Evolutionary conservation across 2,797 vertebrate species (phyloP), one percentile per base, ranked within the genome.

Genomic region (Buphagus erythrorhynchus): DNA sequence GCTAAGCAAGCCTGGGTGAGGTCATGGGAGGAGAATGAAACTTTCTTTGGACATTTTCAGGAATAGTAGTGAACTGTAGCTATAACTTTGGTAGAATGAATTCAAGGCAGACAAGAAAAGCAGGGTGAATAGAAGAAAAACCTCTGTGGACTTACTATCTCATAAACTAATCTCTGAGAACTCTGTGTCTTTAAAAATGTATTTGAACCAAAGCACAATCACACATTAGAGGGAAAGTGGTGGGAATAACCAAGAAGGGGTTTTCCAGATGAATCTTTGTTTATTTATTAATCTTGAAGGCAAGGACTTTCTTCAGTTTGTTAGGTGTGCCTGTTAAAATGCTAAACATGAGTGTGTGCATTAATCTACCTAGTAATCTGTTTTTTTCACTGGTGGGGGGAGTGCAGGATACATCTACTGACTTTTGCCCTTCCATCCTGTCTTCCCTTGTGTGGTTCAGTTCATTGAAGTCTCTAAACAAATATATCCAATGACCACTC

Each of bases 31-130:
- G 43, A 86, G 55, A 94, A 63, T 9, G 40, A 68, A 91, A 75
- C n/a, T 95, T 36, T 45, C 16, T 62, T 46, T 28, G 65, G 74
- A 67, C 25, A 16, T 79, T 95, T 87, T 90, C 81, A 89, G 61
- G 52, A 73, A 31, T 16, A 42, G 9, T 9, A 61, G 46, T 58
- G 76, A 81, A 40, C 16, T 86, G 33, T 63, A 73, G 48, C 19
- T 93, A 1, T 91, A 77, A 65, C 52, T 79, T 58, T 4, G 79
- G 21, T n/a, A 66, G 55, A 63, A 52, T 45, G 38, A 36, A 57
- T 67, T 88, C 45, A 71, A 52, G 22, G 20, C 48, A 86, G 43
- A 48, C 36, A 78, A 58, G 40, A 33, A 65, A 59, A 88, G 52
- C 12, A 28, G 22, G 42, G 7, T 52, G 29, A 42, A 59, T 40